phyloP scores from a whole-genome alignment of 2,113 vertebrate genomes.

The Protomyctophum bolini region DNA sequence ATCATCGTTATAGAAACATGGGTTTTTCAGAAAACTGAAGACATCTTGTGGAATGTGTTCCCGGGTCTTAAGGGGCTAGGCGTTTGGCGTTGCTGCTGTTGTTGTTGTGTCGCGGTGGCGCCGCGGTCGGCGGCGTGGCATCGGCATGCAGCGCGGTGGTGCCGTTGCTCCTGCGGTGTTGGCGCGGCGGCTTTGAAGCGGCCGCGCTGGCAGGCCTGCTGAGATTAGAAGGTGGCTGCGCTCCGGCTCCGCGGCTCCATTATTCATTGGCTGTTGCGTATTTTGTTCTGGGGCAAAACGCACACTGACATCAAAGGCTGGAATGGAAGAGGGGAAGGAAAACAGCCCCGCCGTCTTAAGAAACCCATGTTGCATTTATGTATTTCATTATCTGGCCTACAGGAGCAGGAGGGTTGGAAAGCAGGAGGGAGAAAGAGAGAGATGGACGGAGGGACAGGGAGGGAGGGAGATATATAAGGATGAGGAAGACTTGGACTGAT shows the following conservation, averaged over 20 bases:
- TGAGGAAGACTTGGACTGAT: slow-evolving; percentile 39
- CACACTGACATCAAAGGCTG: slow-evolving; percentile 61
- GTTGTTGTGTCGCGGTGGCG: too few relatives aligned
- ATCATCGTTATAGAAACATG: too few relatives aligned
- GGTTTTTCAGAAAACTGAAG: too few relatives aligned
- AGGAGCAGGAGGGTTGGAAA: slow-evolving; percentile 32
- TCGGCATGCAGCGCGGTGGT: neutral
- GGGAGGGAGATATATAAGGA: slow-evolving; percentile 2
- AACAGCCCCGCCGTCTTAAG: slow-evolving; percentile 44
- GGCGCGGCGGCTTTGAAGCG: slow-evolving; percentile 54
- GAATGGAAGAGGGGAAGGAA: slow-evolving; percentile 50
- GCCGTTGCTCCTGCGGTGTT: neutral
- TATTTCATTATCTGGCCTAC: slow-evolving; percentile 64
- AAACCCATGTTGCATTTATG: slow-evolving; percentile 67
- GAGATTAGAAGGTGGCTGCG: slow-evolving; percentile 65
- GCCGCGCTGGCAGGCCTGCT: slow-evolving; percentile 55
- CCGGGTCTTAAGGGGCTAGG: too few relatives aligned
- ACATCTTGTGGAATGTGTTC: too few relatives aligned
- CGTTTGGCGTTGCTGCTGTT: neutral
- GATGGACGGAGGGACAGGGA: slow-evolving; percentile 14
- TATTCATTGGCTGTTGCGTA: slow-evolving; percentile 66
- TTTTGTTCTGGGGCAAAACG: slow-evolving; percentile 65
- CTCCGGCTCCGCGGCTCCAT: slow-evolving; percentile 47
- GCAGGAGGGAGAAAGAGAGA: slow-evolving; percentile 12
- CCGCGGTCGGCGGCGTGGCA: slow-evolving; percentile 3